Conservation (phyloP, 2,888 invertebrate genomes). For the Actias luna region DNA sequence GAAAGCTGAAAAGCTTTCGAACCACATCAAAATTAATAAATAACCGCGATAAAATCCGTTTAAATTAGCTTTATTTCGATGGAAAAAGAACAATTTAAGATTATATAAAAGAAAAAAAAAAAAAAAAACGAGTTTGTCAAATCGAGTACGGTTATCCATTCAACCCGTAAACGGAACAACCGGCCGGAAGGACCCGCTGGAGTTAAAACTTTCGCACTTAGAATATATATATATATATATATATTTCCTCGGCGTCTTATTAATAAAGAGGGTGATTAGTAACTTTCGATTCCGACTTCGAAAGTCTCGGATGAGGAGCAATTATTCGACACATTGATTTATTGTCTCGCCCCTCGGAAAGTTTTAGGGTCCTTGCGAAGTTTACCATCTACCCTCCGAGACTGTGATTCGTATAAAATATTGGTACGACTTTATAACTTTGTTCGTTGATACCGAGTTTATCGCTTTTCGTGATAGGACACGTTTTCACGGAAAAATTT, state of each 20-base stretch:
- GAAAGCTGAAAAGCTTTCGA: no score
- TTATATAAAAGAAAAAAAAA: constrained; percentile 5
- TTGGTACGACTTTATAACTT: constrained; percentile 49
- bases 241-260: constrained; percentile 51
- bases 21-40: no score
- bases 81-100: neutral
- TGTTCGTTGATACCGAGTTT: constrained; percentile 53
- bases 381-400: constrained; percentile 19
- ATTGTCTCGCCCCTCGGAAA: constrained; percentile 60
- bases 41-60: no score
- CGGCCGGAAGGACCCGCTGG: constrained; percentile 23
- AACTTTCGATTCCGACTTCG: constrained; percentile 71
- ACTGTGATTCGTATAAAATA: constrained; percentile 29
- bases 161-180: constrained; percentile 17
- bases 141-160: neutral
- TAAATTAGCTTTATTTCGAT: no score
- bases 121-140: neutral
- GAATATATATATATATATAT: constrained; percentile 24
- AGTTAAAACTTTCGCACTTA: constrained; percentile 26
- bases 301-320: constrained; percentile 65
- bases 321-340: constrained; percentile 81
- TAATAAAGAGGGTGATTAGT: constrained; percentile 76
- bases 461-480: constrained; percentile 47
- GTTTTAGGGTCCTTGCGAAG: constrained; percentile 26
- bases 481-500: constrained; percentile 12